A percentile compares a stretch with the other conserved stretches of the same genome.
Conservation (phyloP, 2,888 invertebrate species). For the Anoplius nigerrimus region DNA sequence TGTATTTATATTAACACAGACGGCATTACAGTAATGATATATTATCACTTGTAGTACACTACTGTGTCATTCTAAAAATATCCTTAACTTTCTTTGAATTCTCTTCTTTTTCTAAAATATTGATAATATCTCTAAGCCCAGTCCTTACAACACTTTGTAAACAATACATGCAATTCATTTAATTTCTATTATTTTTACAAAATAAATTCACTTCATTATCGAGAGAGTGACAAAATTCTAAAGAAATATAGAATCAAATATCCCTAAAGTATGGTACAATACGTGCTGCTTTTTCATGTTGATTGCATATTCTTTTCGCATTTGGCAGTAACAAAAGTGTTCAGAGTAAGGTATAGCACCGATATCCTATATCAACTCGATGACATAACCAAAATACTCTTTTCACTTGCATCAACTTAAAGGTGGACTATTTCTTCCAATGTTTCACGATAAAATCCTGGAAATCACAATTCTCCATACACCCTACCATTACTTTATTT, state of each 20-base stretch:
- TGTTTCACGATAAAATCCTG: too few relatives aligned
- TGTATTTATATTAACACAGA: conserved; percentile 45
- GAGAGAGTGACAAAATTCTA: conserved; percentile 40
- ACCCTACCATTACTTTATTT: too few relatives aligned
- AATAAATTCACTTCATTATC: conserved; percentile 42
- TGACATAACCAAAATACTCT: conserved; percentile 2
- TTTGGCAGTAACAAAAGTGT: conserved; percentile 60
- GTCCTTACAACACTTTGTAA: conserved; percentile 34
- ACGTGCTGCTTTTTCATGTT: conserved; percentile 40
- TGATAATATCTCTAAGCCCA: conserved; percentile 35
- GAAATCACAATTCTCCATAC: too few relatives aligned
- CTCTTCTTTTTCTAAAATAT: conserved; percentile 23
- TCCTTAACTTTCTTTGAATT: conserved; percentile 49
- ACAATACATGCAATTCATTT: conserved; percentile 42
- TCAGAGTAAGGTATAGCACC: conserved; percentile 48
- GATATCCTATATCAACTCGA: conserved; percentile 33
- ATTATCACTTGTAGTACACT: conserved; percentile 46
- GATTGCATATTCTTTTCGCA: conserved; percentile 37
- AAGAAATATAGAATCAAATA: conserved; percentile 32
- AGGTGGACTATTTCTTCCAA: background rate
- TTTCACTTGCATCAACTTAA: conserved; percentile 16
- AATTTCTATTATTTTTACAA: conserved; percentile 49
- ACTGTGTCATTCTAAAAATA: conserved; percentile 56
- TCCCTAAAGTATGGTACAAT: conserved; percentile 32
- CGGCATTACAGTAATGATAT: conserved; percentile 44